Percentiles rank a stretch among this genome's conserved stretches.
Evolutionary conservation across 2,113 vertebrate genomes (phyloP).

Genomic region (Coregonus clupeaformis): DNA sequence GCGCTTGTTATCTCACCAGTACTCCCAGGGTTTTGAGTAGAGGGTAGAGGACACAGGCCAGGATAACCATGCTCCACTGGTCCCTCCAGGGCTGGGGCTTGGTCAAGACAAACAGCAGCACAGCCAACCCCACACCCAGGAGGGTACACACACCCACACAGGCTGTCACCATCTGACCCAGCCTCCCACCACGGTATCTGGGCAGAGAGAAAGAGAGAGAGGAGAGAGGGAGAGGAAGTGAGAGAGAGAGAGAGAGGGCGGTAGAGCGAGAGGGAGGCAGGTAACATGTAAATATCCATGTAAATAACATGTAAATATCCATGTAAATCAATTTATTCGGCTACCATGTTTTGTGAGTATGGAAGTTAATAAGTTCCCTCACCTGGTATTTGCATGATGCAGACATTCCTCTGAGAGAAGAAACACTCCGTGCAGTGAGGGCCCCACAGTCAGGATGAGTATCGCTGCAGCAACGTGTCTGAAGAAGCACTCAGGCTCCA

Average conservation of each 20-base stretch:
- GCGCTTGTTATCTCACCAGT: slow-evolving; percentile 58
- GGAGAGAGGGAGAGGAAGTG: not conserved
- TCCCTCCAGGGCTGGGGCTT: slow-evolving; percentile 5
- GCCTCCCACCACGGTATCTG: slow-evolving; percentile 51
- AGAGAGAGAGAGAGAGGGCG: too few species aligned
- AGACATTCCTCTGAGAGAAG: slow-evolving; percentile 61
- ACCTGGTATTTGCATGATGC: slow-evolving; percentile 62
- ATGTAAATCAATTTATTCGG: not conserved
- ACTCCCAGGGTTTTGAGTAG: slow-evolving; percentile 56
- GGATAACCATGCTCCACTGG: slow-evolving; percentile 29
- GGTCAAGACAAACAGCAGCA: slow-evolving; percentile 33
- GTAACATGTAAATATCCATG: not conserved
- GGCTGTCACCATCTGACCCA: slow-evolving; percentile 39
- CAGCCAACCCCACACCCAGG: slow-evolving; percentile 27
- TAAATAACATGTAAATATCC: not conserved
- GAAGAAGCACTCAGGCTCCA: slow-evolving; percentile 22
- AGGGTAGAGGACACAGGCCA: slow-evolving; percentile 42
- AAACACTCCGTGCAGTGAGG: slow-evolving; percentile 46
- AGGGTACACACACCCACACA: slow-evolving; percentile 48
- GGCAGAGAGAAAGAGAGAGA: not conserved
- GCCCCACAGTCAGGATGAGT: slow-evolving; percentile 46
- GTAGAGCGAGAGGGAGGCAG: too few species aligned
- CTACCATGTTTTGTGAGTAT: not conserved
- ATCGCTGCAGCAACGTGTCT: slow-evolving; percentile 25
- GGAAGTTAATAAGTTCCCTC: slow-evolving; percentile 13